Evolutionary conservation across 2,888 invertebrate species (phyloP), one percentile per base, ranked within the genome.

Genomic region (Erebia ligea): DNA sequence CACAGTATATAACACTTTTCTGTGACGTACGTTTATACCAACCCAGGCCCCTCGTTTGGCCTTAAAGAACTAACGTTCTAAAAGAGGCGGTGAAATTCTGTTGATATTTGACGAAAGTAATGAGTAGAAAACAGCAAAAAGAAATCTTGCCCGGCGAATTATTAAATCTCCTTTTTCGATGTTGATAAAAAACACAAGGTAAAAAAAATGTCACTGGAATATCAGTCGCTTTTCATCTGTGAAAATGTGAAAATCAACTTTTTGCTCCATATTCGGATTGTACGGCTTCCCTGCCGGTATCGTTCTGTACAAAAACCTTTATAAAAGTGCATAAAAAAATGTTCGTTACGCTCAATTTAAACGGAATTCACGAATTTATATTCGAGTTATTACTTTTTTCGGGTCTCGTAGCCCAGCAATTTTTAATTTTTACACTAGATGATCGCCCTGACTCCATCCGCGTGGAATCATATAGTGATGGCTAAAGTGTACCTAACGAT

Each of bases 221-320:
- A 68, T 64, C 71, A 25, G 64, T 34, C n/a, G 65, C 71, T 69
- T 62, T 71, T 62, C 62, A 65, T 66, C 68, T n/a, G 68, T 66
- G 65, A 52, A 54, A 68, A 64, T 48, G 48, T 68, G 13, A 64
- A 68, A 71, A 61, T 65, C 65, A 56, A 71, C 71, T 68, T 71
- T 71, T 61, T 69, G 65, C 25, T 50, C 61, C 61, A 71, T 54
- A 69, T 68, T 61, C 65, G 65, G 59, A 58, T 57, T 63, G 57
- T 25, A 25, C 6, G 10, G 40, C 19, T 61, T 45, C 21, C 40
- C 61, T n/a, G 1, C 17, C 48, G 21, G 21, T 48, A 48, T 48
- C 62, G 45, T 45, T 21, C 45, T 1, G 21, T 19, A 21, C 45
- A 62, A 45, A 62, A 61, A 58, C 0, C 6, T 6, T 5, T 34